A percentile compares a stretch with the other conserved stretches of the same genome.
phyloP scores from a whole-genome alignment of 2,113 vertebrate genomes.

The Oxyruncus cristatus region DNA sequence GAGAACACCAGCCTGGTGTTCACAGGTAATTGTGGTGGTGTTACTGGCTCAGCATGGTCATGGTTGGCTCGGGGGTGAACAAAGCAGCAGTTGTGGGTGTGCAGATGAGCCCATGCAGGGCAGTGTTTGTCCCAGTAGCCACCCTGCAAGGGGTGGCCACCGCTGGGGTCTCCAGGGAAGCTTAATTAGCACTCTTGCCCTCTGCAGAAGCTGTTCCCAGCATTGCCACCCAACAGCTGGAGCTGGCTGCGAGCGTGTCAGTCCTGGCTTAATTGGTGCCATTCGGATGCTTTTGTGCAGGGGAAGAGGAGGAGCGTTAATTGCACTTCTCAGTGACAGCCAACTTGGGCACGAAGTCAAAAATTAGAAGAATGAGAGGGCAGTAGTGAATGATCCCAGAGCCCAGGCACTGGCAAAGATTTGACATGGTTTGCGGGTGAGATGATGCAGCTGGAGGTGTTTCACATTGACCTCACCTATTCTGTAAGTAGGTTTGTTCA shows the following conservation, averaged over 20 bases:
- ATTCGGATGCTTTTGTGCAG: neutral
- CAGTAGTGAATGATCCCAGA: neutral
- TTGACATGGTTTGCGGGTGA: neutral
- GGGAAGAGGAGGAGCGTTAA: neutral
- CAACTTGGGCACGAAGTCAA: neutral
- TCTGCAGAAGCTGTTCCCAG: neutral
- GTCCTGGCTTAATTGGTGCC: neutral
- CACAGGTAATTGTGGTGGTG: slow-evolving; percentile 74
- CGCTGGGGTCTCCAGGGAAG: rapidly evolving
- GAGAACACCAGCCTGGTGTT: slow-evolving; percentile 89
- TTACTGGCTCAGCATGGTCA: rapidly evolving
- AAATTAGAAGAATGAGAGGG: neutral
- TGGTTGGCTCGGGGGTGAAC: neutral
- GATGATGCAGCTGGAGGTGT: neutral
- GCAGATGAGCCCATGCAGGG: neutral
- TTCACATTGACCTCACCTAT: neutral
- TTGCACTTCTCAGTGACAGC: neutral
- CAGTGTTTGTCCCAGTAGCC: neutral
- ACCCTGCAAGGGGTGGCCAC: neutral
- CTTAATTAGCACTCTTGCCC: neutral
- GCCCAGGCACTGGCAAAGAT: neutral
- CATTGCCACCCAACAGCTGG: neutral
- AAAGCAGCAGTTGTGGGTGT: neutral
- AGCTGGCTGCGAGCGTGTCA: neutral
- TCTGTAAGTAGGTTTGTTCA: neutral